Evolutionary conservation across 1,140 invertebrate genomes (phyloP), one percentile per base, ranked within the genome.

Genomic region (Penaeus chinensis): DNA sequence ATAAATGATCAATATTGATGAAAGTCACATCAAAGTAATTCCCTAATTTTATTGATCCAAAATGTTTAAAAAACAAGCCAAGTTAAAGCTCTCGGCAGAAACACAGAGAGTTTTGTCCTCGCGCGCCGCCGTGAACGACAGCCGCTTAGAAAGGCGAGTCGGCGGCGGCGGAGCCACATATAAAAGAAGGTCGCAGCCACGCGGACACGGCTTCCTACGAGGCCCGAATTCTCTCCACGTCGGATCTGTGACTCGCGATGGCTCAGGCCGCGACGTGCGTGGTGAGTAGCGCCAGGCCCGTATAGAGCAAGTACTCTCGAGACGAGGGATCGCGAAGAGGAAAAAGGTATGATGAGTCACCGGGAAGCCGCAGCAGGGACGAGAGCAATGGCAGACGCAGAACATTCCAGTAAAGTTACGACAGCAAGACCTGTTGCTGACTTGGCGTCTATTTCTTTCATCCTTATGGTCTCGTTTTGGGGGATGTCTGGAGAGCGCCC

Each of bases 241-340:
- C 71, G 27, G 3, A 74, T 74, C 71, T 74, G 71, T 74, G 71
- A 74, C 27, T 32, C 71, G 24, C 69, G 5, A 84, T 84, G 82
- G 82, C 82, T 19, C 66, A 74, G 47, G 42, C 66, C 32, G 82
- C 82, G 20, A 84, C 82, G 42, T 84, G 82, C 66, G 82, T 84
- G 82, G 82, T 84, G 82, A 84, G 82, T 84, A 74, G 19, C 42
- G 27, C 10, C 54, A 37, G 27, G 74, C 32, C 16, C 63, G 13
- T 22, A 7, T 18, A n/a, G n/a, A 8, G 11, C 24, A 32, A 19
- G 16, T 24, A 27, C 65, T 4, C 19, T 0, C 27, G 32, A 63
- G 22, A 7, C 65, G 4, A 63, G 20, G 62, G 16, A 66, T 13
- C 20, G 32, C 63, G 37, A 47, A 37, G 69, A n/a, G 60, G 37